These are phyloP conservation scores for Ectropis grisescens DNA, from an alignment of 1,140 invertebrate genomes.

Conservation along the genomic window DNA sequence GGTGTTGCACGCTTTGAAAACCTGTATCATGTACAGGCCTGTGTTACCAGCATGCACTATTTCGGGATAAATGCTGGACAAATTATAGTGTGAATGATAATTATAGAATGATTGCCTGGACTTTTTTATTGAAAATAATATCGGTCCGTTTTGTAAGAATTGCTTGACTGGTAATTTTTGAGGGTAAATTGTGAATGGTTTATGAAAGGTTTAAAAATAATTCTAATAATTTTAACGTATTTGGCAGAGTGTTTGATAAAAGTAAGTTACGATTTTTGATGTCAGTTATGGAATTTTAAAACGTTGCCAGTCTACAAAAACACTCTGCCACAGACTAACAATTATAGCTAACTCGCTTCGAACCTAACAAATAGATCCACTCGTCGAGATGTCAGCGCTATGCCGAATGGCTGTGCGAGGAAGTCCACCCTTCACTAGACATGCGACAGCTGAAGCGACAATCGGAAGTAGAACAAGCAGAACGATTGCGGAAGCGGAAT, in stretches of 20 bases:
- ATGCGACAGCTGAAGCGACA: constrained; percentile 61
- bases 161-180: too few species aligned
- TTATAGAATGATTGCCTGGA: too few species aligned
- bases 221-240: too few species aligned
- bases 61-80: constrained; percentile 33
- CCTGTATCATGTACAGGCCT: constrained; percentile 19
- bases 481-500: constrained; percentile 26
- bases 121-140: too few species aligned
- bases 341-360: constrained; percentile 31
- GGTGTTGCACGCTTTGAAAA: constrained; percentile 52
- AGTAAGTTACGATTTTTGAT: too few species aligned
- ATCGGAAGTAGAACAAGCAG: constrained; percentile 45
- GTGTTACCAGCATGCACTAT: constrained; percentile 41
- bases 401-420: constrained; percentile 88
- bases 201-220: too few species aligned
- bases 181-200: too few species aligned
- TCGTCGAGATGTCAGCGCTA: constrained; percentile 89
- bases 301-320: too few species aligned
- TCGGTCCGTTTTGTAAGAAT: too few species aligned
- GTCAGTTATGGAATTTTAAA: too few species aligned
- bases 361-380: constrained; percentile 81
- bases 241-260: too few species aligned
- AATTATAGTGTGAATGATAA: too few species aligned
- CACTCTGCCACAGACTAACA: constrained; percentile 31
- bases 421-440: constrained; percentile 87